phyloP scores from a whole-genome alignment of 2,888 invertebrate genomes.

The Microplitis deprimator region DNA sequence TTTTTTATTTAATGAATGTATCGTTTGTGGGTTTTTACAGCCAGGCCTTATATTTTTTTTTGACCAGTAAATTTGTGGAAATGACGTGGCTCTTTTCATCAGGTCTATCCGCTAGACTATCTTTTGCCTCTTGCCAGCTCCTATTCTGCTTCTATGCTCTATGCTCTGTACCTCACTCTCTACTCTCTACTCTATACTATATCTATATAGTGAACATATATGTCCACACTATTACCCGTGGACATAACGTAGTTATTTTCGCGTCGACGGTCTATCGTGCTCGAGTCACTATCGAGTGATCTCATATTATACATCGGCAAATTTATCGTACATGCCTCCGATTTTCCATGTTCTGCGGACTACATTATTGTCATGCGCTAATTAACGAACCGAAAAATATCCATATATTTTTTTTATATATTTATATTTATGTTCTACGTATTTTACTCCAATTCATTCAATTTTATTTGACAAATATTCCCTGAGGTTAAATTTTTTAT shows the following conservation, averaged over 20 bases:
- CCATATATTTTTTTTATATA: too few relatives aligned
- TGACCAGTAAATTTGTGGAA: slow-evolving; percentile 17
- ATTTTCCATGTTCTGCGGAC: not conserved
- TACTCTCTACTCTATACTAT: too few relatives aligned
- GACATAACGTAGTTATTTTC: slow-evolving; percentile 31
- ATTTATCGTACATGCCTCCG: slow-evolving; percentile 41
- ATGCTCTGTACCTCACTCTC: not conserved
- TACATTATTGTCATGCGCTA: slow-evolving; percentile 19
- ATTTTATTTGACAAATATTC: too few relatives aligned
- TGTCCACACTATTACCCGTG: too few relatives aligned
- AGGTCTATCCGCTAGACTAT: slow-evolving; percentile 24
- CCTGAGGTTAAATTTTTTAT: too few relatives aligned
- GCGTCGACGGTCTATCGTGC: slow-evolving; percentile 32
- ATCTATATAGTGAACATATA: slow-evolving; percentile 17
- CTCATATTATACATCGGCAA: slow-evolving; percentile 48
- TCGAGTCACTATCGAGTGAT: slow-evolving; percentile 28
- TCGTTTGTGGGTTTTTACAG: slow-evolving; percentile 18
- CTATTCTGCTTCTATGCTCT: too few relatives aligned
- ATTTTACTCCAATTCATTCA: too few relatives aligned
- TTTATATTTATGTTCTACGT: too few relatives aligned
- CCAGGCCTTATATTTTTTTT: slow-evolving; percentile 19
- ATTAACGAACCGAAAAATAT: slow-evolving; percentile 3
- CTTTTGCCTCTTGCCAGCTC: not conserved
- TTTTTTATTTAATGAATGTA: not conserved
- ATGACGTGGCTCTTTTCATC: slow-evolving; percentile 34